These are phyloP conservation scores for Hippocampus mohnikei DNA, from an alignment of 2,113 vertebrate genomes.

Conservation along the genomic window DNA sequence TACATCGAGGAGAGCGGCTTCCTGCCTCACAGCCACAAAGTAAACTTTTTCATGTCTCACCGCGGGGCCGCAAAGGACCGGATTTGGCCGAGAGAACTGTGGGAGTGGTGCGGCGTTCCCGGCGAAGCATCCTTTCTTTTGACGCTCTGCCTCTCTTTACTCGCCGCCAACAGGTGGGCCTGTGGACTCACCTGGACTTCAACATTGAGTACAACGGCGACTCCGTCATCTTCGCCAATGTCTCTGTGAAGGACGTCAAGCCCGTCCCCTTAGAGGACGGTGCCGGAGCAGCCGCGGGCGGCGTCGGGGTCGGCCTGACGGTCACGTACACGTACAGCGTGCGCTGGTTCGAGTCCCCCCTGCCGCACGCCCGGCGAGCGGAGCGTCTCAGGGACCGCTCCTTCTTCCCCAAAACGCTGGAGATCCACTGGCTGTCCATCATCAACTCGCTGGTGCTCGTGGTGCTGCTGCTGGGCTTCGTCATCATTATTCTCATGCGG, in stretches of 20 bases:
- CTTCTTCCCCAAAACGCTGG: slow-evolving; percentile 88
- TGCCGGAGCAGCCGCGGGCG: slow-evolving; percentile 41
- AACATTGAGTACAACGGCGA: slow-evolving; percentile 86
- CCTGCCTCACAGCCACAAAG: slow-evolving; percentile 86
- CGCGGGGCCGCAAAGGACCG: background rate
- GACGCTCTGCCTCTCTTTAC: background rate
- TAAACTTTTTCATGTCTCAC: slow-evolving; percentile 13
- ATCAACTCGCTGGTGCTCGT: slow-evolving; percentile 93
- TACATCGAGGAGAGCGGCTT: slow-evolving; percentile 92
- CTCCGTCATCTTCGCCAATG: slow-evolving; percentile 84
- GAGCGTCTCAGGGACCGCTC: slow-evolving; percentile 80
- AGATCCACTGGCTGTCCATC: slow-evolving; percentile 93
- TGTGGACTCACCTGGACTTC: slow-evolving; percentile 89
- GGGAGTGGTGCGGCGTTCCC: background rate
- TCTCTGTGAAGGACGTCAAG: slow-evolving; percentile 85
- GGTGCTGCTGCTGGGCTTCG: slow-evolving; percentile 86
- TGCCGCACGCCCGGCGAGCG: slow-evolving; percentile 70
- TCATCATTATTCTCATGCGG: slow-evolving; percentile 91
- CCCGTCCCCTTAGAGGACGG: slow-evolving; percentile 84
- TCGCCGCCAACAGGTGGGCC: slow-evolving; percentile 72
- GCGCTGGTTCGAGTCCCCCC: slow-evolving; percentile 80
- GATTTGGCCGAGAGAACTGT: background rate
- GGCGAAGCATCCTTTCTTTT: background rate
- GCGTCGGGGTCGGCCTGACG: slow-evolving; percentile 58
- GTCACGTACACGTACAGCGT: slow-evolving; percentile 86